Conservation (phyloP, 2,888 invertebrate genomes). For the Pachydiplax longipennis region DNA sequence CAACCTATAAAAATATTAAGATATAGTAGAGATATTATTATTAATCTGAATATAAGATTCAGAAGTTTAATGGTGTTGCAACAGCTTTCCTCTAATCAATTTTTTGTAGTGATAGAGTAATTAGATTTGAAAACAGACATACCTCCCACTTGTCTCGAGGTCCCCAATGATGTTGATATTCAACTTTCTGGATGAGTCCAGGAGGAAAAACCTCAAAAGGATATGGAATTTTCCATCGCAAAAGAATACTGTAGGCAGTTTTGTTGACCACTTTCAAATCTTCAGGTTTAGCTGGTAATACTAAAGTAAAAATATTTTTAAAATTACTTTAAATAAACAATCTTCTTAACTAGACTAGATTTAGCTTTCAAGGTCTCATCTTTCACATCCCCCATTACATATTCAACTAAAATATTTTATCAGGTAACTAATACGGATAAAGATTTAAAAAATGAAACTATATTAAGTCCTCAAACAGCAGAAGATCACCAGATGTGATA, state of each 20-base stretch:
- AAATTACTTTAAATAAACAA: background rate
- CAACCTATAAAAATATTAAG: constrained; percentile 2
- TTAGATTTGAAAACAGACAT: constrained; percentile 27
- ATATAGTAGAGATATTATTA: background rate
- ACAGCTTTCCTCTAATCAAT: too few relatives aligned
- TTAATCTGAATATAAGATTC: background rate
- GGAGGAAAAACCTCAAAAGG: constrained; percentile 63
- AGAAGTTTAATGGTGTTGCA: too few relatives aligned
- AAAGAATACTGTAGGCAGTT: constrained; percentile 61
- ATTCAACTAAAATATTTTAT: too few relatives aligned
- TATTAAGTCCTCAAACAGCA: too few relatives aligned
- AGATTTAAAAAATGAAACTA: too few relatives aligned
- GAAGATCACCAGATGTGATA: too few relatives aligned
- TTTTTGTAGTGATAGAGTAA: too few relatives aligned
- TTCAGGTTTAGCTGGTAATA: constrained; percentile 62
- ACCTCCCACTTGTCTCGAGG: constrained; percentile 59
- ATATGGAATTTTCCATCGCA: constrained; percentile 63
- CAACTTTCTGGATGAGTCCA: constrained; percentile 63
- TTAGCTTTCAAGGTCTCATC: background rate
- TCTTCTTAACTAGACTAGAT: background rate
- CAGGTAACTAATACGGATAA: too few relatives aligned
- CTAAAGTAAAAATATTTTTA: constrained; percentile 54
- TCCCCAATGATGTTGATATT: constrained; percentile 64
- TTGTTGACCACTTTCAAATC: constrained; percentile 60
- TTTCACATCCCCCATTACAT: background rate